Conservation (phyloP, 2,888 invertebrate species). For the Leptopilina myrica region DNA sequence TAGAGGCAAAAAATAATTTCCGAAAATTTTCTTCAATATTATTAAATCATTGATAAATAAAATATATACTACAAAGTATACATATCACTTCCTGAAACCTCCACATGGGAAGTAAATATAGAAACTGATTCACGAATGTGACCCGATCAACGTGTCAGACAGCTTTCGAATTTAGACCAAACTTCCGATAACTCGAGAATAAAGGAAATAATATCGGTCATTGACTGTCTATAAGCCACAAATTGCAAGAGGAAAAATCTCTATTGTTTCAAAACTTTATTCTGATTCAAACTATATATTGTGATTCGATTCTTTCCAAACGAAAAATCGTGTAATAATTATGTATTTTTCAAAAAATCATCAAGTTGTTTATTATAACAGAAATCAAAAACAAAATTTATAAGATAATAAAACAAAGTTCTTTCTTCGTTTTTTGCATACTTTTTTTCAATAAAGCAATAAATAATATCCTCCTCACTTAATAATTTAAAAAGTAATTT, state of each 20-base stretch:
- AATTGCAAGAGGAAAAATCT: neutral
- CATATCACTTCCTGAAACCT: neutral
- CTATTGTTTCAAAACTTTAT: neutral
- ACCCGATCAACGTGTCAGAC: neutral
- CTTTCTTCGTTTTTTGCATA: neutral
- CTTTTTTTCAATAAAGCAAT: neutral
- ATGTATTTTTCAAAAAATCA: too few species aligned
- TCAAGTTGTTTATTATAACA: too few species aligned
- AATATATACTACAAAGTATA: too few species aligned
- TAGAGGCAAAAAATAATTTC: too few species aligned
- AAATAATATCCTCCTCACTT: slow-evolving; percentile 14
- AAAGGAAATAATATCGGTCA: slow-evolving; percentile 13
- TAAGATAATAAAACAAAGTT: too few species aligned
- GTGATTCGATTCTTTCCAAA: neutral
- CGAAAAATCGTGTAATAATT: neutral
- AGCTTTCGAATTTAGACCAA: slow-evolving; percentile 11
- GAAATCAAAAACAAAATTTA: too few species aligned
- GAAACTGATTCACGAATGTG: neutral
- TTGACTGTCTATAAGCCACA: neutral
- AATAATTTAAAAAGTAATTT: neutral
- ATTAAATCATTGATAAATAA: too few species aligned
- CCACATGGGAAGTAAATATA: neutral
- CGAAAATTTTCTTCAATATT: too few species aligned
- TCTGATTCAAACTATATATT: neutral
- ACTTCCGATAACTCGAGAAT: slow-evolving; percentile 15